Conservation (phyloP, 30 jellyfish, hydroid and myxozoan species). For the Hydractinia echinata region DNA sequence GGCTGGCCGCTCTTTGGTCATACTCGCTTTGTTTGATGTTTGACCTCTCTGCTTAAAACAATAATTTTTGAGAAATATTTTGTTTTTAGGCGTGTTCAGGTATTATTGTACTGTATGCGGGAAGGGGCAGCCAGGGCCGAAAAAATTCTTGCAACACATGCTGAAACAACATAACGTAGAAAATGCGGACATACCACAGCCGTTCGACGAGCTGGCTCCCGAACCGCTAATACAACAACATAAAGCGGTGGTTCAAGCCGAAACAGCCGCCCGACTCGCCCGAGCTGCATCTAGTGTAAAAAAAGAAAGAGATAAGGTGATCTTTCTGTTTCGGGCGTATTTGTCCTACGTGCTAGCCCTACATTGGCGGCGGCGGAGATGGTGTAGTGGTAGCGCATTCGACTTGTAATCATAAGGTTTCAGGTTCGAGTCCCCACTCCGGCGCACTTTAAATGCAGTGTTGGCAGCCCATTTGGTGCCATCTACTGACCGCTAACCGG, state of each 20-base stretch:
- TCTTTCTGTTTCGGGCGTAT: neutral
- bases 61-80: too few species aligned
- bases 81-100: conserved; percentile 68
- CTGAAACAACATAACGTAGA: conserved; percentile 83
- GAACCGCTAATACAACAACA: conserved; percentile 81
- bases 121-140: conserved; percentile 98
- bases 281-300: conserved; percentile 51
- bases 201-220: conserved; percentile 85
- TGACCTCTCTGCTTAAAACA: too few species aligned
- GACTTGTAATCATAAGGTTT: too few species aligned
- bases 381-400: too few species aligned
- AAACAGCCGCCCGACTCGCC: conserved; percentile 77
- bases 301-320: conserved; percentile 58
- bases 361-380: too few species aligned
- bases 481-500: too few species aligned
- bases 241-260: conserved; percentile 82
- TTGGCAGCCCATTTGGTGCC: too few species aligned
- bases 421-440: too few species aligned
- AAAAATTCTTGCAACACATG: conserved; percentile 87
- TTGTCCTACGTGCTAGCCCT: neutral
- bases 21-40: too few species aligned
- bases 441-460: too few species aligned
- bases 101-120: conserved; percentile 94
- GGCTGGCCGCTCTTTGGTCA: too few species aligned
- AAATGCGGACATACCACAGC: conserved; percentile 77